Conservation (phyloP, 2,888 invertebrate species). For the Cataglyphis albicans region DNA sequence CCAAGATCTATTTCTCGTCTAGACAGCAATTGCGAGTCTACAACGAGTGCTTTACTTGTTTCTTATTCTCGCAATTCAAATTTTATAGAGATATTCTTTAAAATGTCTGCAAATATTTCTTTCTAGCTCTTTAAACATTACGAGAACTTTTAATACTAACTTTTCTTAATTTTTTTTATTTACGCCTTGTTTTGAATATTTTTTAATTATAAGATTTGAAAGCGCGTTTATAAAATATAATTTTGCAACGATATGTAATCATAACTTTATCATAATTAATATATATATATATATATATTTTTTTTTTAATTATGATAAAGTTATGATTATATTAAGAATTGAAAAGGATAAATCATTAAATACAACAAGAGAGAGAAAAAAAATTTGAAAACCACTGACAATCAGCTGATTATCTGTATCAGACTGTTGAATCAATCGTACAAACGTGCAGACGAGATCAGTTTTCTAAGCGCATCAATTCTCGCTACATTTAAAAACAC, state of each 20-base stretch:
- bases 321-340: slow-evolving; percentile 3
- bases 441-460: slow-evolving; percentile 51
- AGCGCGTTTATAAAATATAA: neutral
- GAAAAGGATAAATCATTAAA: slow-evolving; percentile 19
- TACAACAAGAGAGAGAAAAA: neutral
- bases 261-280: no score
- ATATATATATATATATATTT: no score
- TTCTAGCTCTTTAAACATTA: neutral
- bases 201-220: neutral
- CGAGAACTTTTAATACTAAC: neutral
- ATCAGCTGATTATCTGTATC: slow-evolving; percentile 16
- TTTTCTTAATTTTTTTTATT: neutral
- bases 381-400: slow-evolving; percentile 33
- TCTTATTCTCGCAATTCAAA: neutral
- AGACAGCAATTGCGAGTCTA: neutral
- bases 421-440: slow-evolving; percentile 47
- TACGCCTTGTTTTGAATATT: neutral
- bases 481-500: slow-evolving; percentile 69
- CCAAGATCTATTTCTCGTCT: neutral
- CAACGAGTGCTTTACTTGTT: neutral
- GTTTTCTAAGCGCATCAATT: slow-evolving; percentile 65
- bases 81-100: neutral
- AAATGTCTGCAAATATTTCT: neutral
- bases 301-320: neutral
- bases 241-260: neutral